Conservation (phyloP, 2,888 invertebrate genomes). For the Thalpophila matura region DNA sequence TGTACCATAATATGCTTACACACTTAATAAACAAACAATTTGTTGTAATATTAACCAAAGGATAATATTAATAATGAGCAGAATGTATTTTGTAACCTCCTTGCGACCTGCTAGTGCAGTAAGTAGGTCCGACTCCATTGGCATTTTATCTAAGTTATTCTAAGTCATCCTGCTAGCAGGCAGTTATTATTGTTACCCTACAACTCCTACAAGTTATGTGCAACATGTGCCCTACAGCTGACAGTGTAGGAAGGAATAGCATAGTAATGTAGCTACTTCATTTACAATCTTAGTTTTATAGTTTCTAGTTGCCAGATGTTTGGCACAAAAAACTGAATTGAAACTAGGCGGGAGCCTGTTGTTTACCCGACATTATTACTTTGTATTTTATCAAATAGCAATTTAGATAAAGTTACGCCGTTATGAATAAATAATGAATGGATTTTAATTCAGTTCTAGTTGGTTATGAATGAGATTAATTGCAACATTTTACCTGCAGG, state of each 20-base stretch:
- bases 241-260: slow-evolving; percentile 22
- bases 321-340: slow-evolving; percentile 34
- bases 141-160: slow-evolving; percentile 31
- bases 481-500: slow-evolving; percentile 11
- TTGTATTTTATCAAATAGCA: slow-evolving; percentile 27
- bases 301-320: slow-evolving; percentile 44
- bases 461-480: slow-evolving; percentile 18
- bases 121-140: not conserved
- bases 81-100: slow-evolving; percentile 5
- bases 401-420: slow-evolving; percentile 10
- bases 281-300: not conserved
- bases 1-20: too few relatives aligned
- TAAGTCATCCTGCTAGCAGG: slow-evolving; percentile 10
- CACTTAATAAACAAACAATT: too few relatives aligned
- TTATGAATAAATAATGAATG: slow-evolving; percentile 22
- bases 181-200: not conserved
- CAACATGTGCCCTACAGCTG: slow-evolving; percentile 50
- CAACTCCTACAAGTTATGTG: slow-evolving; percentile 17
- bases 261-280: not conserved
- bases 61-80: too few relatives aligned
- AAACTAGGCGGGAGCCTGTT: slow-evolving; percentile 46
- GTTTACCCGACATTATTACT: slow-evolving; percentile 31
- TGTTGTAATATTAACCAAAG: too few relatives aligned
- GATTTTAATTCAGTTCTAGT: slow-evolving; percentile 25
- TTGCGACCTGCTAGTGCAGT: not conserved